A percentile compares a stretch with the other conserved stretches of the same genome.
These are phyloP conservation scores for Apantesis nais DNA, from an alignment of 2,888 invertebrate species.

Conservation along the genomic window DNA sequence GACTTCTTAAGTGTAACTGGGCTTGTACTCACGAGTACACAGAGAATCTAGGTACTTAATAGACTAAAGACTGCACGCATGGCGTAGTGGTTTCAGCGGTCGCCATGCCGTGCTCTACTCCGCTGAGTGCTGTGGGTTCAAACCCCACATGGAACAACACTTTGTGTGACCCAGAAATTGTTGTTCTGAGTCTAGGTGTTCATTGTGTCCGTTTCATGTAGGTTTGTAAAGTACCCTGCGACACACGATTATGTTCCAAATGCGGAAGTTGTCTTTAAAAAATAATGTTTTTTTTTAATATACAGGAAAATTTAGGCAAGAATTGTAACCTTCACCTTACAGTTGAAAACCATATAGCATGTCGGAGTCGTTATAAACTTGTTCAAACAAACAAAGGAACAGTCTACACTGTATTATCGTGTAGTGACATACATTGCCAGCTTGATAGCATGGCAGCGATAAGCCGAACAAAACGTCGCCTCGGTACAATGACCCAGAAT, in stretches of 20 bases:
- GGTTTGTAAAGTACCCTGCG: no score
- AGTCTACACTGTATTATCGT: slow-evolving; percentile 63
- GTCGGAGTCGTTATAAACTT: slow-evolving; percentile 55
- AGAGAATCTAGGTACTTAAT: not conserved
- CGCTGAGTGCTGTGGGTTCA: no score
- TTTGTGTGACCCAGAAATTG: no score
- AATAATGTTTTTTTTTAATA: not conserved
- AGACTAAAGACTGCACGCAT: no score
- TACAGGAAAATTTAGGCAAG: not conserved
- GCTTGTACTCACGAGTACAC: not conserved
- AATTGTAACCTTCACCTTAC: slow-evolving; percentile 34
- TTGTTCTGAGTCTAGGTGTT: no score
- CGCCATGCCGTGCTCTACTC: no score
- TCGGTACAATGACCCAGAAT: slow-evolving; percentile 85
- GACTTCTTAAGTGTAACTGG: slow-evolving; percentile 5
- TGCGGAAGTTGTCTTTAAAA: no score
- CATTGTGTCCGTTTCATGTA: no score
- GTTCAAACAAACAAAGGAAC: slow-evolving; percentile 65
- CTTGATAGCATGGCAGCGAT: slow-evolving; percentile 74
- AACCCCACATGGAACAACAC: no score
- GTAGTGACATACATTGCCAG: slow-evolving; percentile 78
- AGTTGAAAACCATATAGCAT: slow-evolving; percentile 15
- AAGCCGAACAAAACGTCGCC: slow-evolving; percentile 80
- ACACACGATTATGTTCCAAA: no score
- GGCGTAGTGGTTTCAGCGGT: no score